These are phyloP conservation scores for Phasianus colchicus DNA, from an alignment of 2,113 vertebrate genomes.

Conservation along the genomic window DNA sequence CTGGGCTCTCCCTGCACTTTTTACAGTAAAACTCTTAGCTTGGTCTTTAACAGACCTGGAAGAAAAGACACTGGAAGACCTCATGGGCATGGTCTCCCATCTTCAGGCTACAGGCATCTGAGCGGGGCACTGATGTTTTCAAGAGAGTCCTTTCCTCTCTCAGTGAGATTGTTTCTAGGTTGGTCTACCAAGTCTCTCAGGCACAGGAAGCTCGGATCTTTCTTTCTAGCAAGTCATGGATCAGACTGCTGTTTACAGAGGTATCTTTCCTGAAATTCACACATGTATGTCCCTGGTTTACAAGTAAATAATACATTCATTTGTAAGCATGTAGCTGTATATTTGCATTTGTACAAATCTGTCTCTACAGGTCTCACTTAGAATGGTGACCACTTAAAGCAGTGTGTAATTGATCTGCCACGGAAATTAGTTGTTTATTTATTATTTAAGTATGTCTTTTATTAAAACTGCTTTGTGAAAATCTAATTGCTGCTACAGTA, in stretches of 20 bases:
- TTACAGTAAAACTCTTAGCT: background rate
- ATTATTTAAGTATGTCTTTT: slow-evolving; percentile 79
- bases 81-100: background rate
- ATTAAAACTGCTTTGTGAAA: slow-evolving; percentile 83
- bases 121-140: background rate
- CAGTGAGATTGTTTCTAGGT: background rate
- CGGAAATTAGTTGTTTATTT: slow-evolving; percentile 81
- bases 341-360: background rate
- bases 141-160: background rate
- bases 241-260: background rate
- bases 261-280: background rate
- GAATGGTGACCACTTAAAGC: slow-evolving; percentile 62
- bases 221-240: background rate
- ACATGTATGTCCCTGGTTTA: background rate
- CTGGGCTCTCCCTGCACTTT: background rate
- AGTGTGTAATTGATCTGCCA: slow-evolving; percentile 76
- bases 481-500: slow-evolving; percentile 85
- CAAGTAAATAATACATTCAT: background rate
- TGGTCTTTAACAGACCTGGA: background rate
- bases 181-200: background rate
- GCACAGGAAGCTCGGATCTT: background rate
- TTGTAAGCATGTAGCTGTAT: background rate
- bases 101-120: background rate
- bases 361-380: slow-evolving; percentile 29
- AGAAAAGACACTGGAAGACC: background rate